Conservation (phyloP, 1,140 invertebrate species). For the Lepidurus apus region DNA sequence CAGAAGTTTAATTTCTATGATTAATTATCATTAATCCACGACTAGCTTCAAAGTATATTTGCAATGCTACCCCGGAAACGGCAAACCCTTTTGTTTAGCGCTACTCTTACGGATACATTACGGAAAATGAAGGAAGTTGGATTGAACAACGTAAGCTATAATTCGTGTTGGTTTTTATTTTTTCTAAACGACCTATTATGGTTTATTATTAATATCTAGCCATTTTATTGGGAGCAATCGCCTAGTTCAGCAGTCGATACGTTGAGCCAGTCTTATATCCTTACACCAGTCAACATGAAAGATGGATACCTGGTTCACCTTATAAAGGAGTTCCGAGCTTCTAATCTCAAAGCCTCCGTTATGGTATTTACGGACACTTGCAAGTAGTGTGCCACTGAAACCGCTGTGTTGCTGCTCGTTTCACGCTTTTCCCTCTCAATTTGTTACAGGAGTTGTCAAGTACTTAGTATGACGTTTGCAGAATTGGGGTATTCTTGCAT, state of each 20-base stretch:
- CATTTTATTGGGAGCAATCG: slow-evolving; percentile 59
- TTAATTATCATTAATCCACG: background rate
- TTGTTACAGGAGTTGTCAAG: slow-evolving; percentile 66
- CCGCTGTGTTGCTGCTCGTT: background rate
- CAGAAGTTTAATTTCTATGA: too few species aligned
- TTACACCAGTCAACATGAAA: slow-evolving; percentile 81
- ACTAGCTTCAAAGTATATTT: slow-evolving; percentile 69
- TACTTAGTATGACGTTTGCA: slow-evolving; percentile 76
- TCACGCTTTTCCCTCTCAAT: background rate
- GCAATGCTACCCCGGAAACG: slow-evolving; percentile 67
- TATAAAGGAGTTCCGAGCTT: slow-evolving; percentile 66
- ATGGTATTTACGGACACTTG: slow-evolving; percentile 93
- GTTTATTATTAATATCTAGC: slow-evolving; percentile 41
- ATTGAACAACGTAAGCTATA: slow-evolving; percentile 48
- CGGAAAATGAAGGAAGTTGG: slow-evolving; percentile 63
- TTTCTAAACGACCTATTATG: background rate
- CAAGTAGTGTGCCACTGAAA: slow-evolving; percentile 60
- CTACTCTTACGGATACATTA: slow-evolving; percentile 86
- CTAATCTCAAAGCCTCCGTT: slow-evolving; percentile 68
- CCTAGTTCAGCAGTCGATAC: slow-evolving; percentile 75
- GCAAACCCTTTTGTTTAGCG: slow-evolving; percentile 88
- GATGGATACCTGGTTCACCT: slow-evolving; percentile 91
- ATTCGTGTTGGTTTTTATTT: slow-evolving; percentile 38
- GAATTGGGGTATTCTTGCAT: slow-evolving; percentile 81
- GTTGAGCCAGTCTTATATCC: slow-evolving; percentile 81